phyloP scores from a whole-genome alignment of 2,113 vertebrate species.

The Alaudala cheleensis region DNA sequence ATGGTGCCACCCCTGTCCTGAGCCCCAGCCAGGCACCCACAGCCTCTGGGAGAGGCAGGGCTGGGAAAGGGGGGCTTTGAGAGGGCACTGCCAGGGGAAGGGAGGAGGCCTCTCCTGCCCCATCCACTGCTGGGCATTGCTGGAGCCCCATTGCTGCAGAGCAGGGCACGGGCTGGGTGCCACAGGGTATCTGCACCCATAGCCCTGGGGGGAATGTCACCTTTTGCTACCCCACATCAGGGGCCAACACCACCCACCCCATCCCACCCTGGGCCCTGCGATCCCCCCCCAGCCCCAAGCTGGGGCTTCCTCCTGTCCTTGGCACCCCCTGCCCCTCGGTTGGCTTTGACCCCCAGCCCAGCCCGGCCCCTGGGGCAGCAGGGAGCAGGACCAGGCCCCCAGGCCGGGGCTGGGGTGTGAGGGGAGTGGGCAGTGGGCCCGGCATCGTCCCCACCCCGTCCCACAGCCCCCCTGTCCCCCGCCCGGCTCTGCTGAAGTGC shows the following conservation, averaged over 20 bases:
- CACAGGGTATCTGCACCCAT: neutral
- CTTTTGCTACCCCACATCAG: neutral
- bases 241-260: neutral
- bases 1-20: neutral
- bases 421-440: neutral
- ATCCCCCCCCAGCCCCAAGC: neutral
- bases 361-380: rapidly evolving
- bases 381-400: neutral
- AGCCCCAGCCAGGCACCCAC: rapidly evolving
- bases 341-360: neutral
- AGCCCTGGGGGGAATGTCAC: neutral
- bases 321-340: neutral
- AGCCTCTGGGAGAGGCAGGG: neutral
- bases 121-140: neutral
- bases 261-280: neutral
- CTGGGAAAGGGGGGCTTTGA: neutral
- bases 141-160: neutral
- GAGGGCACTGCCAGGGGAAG: neutral
- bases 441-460: neutral
- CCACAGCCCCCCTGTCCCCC: neutral
- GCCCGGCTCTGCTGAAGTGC: constrained; percentile 59
- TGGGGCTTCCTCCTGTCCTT: neutral
- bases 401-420: neutral
- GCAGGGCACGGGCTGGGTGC: neutral
- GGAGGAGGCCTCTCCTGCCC: neutral